A percentile compares a stretch with the other conserved stretches of the same genome.
These are phyloP conservation scores for Drosophila biarmipes DNA, from an alignment of 1,140 invertebrate species.

Conservation along the genomic window DNA sequence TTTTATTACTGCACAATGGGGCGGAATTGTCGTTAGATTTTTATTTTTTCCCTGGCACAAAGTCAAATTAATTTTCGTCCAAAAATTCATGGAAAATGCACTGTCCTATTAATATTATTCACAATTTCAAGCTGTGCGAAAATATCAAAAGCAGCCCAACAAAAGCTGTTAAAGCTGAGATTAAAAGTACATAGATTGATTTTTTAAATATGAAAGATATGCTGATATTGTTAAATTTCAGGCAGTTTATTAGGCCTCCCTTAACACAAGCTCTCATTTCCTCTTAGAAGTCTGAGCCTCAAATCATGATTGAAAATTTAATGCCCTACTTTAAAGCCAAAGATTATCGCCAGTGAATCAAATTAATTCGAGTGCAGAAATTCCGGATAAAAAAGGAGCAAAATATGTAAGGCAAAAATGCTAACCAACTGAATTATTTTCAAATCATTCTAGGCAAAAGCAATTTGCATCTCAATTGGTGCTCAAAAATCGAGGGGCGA, in stretches of 20 bases:
- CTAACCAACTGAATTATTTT: conserved; percentile 75
- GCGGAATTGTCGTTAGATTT: background rate
- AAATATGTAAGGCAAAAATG: conserved; percentile 42
- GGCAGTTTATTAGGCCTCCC: background rate
- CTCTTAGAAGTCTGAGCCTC: background rate
- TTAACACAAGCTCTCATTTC: background rate
- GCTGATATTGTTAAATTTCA: no score
- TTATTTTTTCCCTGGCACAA: background rate
- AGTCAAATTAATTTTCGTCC: background rate
- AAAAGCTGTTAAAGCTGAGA: background rate
- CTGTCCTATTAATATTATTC: background rate
- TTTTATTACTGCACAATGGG: background rate
- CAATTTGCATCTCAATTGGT: conserved; percentile 80
- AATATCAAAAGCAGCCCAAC: background rate
- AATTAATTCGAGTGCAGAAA: conserved; percentile 57
- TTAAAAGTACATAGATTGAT: no score
- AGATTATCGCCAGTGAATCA: conserved; percentile 66
- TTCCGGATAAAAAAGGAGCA: conserved; percentile 17
- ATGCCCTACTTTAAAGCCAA: conserved; percentile 18
- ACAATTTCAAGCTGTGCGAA: background rate
- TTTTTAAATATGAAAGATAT: background rate
- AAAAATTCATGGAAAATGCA: background rate
- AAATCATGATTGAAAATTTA: conserved; percentile 30
- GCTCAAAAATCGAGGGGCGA: conserved; percentile 43
- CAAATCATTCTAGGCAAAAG: conserved; percentile 75